Percentiles rank a stretch among this genome's conserved stretches.
Evolutionary conservation across 2,888 invertebrate species (phyloP).

Genomic region (Halocaridina rubra): DNA sequence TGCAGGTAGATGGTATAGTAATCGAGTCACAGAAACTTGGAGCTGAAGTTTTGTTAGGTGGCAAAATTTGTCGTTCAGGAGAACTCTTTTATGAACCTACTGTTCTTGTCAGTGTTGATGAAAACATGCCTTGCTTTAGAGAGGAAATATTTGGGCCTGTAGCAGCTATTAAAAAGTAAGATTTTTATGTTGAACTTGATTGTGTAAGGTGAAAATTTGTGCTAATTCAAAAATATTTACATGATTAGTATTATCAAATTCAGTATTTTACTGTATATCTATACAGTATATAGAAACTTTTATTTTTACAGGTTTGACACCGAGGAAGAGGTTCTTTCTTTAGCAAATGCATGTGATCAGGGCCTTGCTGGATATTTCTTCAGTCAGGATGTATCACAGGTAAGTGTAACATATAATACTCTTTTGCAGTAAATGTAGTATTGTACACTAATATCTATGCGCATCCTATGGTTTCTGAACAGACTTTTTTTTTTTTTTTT

Average conservation of each 20-base stretch:
- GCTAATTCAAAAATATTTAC: too few relatives aligned
- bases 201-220: too few relatives aligned
- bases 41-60: conserved; percentile 82
- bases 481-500: too few relatives aligned
- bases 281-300: too few relatives aligned
- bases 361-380: conserved; percentile 97
- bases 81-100: conserved; percentile 90
- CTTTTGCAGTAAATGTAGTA: too few relatives aligned
- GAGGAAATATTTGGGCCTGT: conserved; percentile 98
- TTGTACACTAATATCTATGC: too few relatives aligned
- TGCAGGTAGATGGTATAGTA: conserved; percentile 81
- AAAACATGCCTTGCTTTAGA: conserved; percentile 83
- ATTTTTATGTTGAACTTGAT: too few relatives aligned
- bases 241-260: too few relatives aligned
- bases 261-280: too few relatives aligned
- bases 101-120: conserved; percentile 80
- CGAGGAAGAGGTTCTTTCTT: conserved; percentile 86
- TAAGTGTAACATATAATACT: too few relatives aligned
- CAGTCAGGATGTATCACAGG: conserved; percentile 87
- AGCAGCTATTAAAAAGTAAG: conserved; percentile 80
- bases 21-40: conserved; percentile 88
- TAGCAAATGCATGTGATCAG: conserved; percentile 84
- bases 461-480: too few relatives aligned
- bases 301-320: conserved; percentile 79
- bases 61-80: conserved; percentile 77